Conservation (phyloP, 2,113 vertebrate species). For the Pseudolaguvia tuberculata region DNA sequence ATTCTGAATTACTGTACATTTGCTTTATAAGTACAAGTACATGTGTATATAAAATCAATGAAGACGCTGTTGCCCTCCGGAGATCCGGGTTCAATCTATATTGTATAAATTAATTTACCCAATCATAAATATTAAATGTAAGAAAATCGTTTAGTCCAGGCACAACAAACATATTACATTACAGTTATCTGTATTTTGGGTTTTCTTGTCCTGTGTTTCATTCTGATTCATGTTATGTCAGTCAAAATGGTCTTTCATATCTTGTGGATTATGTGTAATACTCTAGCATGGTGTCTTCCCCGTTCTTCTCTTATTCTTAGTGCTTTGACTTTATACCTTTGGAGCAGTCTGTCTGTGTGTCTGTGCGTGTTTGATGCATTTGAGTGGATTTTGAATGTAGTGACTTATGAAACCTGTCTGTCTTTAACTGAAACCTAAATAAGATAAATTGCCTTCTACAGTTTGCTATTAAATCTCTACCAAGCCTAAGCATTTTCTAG, state of each 20-base stretch:
- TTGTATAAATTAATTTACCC: no score
- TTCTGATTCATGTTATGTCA: neutral
- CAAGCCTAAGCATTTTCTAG: no score
- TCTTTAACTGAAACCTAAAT: neutral
- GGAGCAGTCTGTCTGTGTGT: neutral
- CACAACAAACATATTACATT: neutral
- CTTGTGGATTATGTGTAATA: neutral
- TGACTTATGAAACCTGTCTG: neutral
- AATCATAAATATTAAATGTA: neutral
- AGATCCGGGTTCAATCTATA: no score
- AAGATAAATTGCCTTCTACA: no score
- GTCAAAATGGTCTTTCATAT: neutral
- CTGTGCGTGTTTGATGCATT: no score
- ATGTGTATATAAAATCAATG: no score
- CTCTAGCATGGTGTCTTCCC: constrained; percentile 5
- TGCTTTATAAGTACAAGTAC: no score
- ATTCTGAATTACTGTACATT: no score
- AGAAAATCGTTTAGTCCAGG: neutral
- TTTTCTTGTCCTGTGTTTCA: constrained; percentile 18
- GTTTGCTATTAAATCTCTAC: no score
- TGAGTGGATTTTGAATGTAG: neutral
- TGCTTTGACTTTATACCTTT: constrained; percentile 9
- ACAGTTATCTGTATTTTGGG: neutral
- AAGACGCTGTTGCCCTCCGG: no score
- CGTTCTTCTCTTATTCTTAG: neutral